Evolutionary conservation across 2,797 vertebrate genomes (phyloP).

Genomic region (Lutjanus campechanus): DNA sequence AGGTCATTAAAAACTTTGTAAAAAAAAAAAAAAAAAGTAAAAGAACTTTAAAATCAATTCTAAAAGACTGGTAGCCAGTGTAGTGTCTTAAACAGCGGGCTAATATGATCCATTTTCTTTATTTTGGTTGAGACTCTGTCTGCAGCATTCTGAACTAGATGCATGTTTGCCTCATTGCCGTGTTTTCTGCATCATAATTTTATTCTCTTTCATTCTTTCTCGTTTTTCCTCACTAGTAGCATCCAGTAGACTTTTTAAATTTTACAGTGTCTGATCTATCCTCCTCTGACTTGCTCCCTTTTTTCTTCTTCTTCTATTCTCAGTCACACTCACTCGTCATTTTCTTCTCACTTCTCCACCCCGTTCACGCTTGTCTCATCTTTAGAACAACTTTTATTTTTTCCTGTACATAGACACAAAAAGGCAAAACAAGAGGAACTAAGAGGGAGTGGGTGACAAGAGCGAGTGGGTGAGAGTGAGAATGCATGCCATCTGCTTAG

Average conservation of each 20-base stretch:
- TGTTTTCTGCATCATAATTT: constrained; percentile 33
- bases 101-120: too few species aligned
- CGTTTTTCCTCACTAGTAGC: background rate
- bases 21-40: too few species aligned
- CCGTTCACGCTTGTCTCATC: constrained; percentile 34
- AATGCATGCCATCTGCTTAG: constrained; percentile 68
- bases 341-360: constrained; percentile 25
- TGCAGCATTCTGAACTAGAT: too few species aligned
- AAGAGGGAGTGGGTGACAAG: constrained; percentile 39
- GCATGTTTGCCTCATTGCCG: constrained; percentile 3
- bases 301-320: constrained; percentile 32
- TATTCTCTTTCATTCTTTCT: constrained; percentile 9
- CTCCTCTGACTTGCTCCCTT: background rate
- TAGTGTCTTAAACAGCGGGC: too few species aligned
- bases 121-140: too few species aligned
- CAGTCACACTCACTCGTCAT: constrained; percentile 23
- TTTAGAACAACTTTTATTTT: constrained; percentile 30
- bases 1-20: too few species aligned
- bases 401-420: constrained; percentile 13
- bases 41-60: too few species aligned
- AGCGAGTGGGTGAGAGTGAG: constrained; percentile 69
- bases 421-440: constrained; percentile 53
- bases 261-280: background rate
- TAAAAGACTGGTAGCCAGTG: too few species aligned
- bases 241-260: background rate